Evolutionary conservation across 2,888 invertebrate species (phyloP).

Genomic region (Agrotis ipsilon): DNA sequence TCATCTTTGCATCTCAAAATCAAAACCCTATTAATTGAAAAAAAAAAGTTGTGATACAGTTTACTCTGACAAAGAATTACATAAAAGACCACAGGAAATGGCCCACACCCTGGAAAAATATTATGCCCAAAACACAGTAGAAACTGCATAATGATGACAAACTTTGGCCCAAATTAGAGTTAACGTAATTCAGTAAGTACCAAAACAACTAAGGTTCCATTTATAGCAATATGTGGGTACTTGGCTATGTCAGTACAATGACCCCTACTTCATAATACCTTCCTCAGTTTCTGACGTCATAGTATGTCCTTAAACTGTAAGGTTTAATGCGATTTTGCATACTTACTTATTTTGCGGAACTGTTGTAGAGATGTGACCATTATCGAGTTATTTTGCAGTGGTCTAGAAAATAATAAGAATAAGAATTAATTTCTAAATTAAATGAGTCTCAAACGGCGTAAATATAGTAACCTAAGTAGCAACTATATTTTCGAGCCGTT

Average conservation of each 20-base stretch:
- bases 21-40: no score
- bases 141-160: not conserved
- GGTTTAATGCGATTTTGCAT: slow-evolving; percentile 23
- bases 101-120: no score
- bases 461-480: no score
- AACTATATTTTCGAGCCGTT: no score
- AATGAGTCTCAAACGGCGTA: no score
- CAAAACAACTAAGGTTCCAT: slow-evolving; percentile 2
- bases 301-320: slow-evolving; percentile 27
- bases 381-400: not conserved
- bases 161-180: slow-evolving; percentile 6
- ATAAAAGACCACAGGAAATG: no score
- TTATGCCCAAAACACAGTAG: no score
- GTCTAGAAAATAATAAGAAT: slow-evolving; percentile 4
- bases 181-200: slow-evolving; percentile 27
- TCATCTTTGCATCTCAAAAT: no score
- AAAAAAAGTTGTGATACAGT: no score
- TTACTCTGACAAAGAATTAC: no score
- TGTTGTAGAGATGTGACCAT: slow-evolving; percentile 22
- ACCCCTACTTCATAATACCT: slow-evolving; percentile 34
- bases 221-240: slow-evolving; percentile 32
- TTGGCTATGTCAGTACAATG: slow-evolving; percentile 30
- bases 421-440: no score
- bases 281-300: slow-evolving; percentile 52
- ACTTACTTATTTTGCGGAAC: slow-evolving; percentile 12